phyloP scores from a whole-genome alignment of 2,113 vertebrate genomes.

The Coreoperca whiteheadi region DNA sequence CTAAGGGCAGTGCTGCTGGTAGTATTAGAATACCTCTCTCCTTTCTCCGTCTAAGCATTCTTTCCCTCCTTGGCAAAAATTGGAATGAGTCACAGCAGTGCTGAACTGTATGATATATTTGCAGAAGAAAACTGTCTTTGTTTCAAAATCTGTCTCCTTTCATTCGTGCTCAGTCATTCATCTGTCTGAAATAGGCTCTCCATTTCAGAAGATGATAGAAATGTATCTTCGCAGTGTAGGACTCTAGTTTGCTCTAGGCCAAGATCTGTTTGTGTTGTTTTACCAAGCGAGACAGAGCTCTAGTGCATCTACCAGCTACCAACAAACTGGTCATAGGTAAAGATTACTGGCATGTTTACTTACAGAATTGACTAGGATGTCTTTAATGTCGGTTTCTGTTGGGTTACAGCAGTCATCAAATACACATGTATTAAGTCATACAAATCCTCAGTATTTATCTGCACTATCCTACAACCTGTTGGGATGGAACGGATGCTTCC shows the following conservation, averaged over 20 bases:
- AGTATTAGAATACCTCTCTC: slow-evolving; percentile 31
- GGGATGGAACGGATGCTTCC: slow-evolving; percentile 37
- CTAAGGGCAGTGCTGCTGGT: slow-evolving; percentile 15
- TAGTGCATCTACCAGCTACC: slow-evolving; percentile 38
- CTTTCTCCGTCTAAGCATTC: slow-evolving; percentile 17
- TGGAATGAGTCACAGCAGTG: slow-evolving; percentile 22
- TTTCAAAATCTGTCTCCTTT: slow-evolving; percentile 67
- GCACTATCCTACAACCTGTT: slow-evolving; percentile 38
- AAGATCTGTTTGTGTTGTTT: slow-evolving; percentile 56
- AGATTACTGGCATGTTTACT: slow-evolving; percentile 55
- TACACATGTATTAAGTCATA: slow-evolving; percentile 33
- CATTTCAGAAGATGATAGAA: slow-evolving; percentile 60
- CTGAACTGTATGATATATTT: slow-evolving; percentile 64
- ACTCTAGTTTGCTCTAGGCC: slow-evolving; percentile 56
- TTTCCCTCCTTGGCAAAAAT: slow-evolving; percentile 42
- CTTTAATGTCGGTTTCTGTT: slow-evolving; percentile 45
- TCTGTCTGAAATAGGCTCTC: slow-evolving; percentile 61
- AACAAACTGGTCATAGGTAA: slow-evolving; percentile 54
- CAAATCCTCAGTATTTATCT: slow-evolving; percentile 47
- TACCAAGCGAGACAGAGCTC: slow-evolving; percentile 40
- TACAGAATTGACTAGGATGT: slow-evolving; percentile 29
- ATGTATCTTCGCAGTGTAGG: slow-evolving; percentile 53
- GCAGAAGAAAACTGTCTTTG: slow-evolving; percentile 53
- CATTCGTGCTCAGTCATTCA: slow-evolving; percentile 64
- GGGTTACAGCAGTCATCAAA: slow-evolving; percentile 37